phyloP scores from a whole-genome alignment of 2,113 vertebrate genomes.

The Uria lomvia region DNA sequence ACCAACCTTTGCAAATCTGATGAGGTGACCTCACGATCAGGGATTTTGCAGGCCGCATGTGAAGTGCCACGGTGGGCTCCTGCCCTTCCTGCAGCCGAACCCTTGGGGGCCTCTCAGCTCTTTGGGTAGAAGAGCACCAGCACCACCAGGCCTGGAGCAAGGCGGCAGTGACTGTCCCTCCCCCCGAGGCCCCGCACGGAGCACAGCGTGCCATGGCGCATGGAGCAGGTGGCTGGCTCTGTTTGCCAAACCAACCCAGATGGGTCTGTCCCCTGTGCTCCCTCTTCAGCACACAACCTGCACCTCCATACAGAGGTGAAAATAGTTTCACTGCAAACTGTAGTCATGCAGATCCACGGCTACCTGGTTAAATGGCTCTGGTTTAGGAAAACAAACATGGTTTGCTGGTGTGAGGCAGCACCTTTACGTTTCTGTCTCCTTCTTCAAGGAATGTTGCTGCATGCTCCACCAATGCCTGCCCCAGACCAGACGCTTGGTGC shows the following conservation, averaged over 20 bases:
- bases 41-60: accelerated
- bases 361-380: background rate
- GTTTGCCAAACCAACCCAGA: background rate
- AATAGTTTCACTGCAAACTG: background rate
- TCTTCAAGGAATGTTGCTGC: background rate
- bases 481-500: background rate
- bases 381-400: background rate
- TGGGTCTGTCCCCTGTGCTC: background rate
- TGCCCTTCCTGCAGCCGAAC: background rate
- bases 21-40: accelerated
- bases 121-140: background rate
- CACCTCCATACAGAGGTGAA: background rate
- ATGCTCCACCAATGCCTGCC: background rate
- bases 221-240: background rate
- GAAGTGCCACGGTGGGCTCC: accelerated
- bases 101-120: background rate
- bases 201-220: accelerated
- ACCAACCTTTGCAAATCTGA: background rate
- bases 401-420: background rate
- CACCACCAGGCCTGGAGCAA: background rate
- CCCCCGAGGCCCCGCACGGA: accelerated
- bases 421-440: background rate
- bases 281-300: background rate
- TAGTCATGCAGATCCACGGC: background rate
- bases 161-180: accelerated